phyloP scores from a whole-genome alignment of 64 coral and sea anemone species.

The Trachythela sp. region DNA sequence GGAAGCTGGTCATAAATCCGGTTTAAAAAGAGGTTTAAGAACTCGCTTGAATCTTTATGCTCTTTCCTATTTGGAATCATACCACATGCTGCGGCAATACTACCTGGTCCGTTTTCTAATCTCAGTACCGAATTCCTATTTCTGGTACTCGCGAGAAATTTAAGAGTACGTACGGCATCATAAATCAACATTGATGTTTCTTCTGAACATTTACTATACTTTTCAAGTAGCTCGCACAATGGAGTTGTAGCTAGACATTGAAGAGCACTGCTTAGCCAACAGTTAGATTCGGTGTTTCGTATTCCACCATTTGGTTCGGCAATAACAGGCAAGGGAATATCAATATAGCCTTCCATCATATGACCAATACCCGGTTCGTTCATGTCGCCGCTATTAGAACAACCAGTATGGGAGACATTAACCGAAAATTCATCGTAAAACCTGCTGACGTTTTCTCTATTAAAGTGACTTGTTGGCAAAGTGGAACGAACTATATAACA shows the following conservation, averaged over 20 bases:
- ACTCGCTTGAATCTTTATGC: not conserved
- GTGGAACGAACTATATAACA: not conserved
- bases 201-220: not conserved
- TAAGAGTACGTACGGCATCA: not conserved
- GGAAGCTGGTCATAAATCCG: not conserved
- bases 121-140: not conserved
- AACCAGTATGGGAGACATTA: not conserved
- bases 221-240: not conserved
- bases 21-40: not conserved
- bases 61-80: not conserved
- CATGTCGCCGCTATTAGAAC: not conserved
- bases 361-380: not conserved
- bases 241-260: conserved; percentile 10
- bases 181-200: not conserved
- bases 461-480: not conserved
- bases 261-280: not conserved
- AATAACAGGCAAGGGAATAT: not conserved
- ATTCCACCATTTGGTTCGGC: not conserved
- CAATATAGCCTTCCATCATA: not conserved
- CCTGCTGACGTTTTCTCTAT: not conserved
- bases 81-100: not conserved
- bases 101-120: not conserved
- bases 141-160: not conserved
- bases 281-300: not conserved
- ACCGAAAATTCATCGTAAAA: not conserved